Base-by-base conservation (phyloP, 2,888 invertebrate genomes). In the Diabrotica balteata region DNA sequence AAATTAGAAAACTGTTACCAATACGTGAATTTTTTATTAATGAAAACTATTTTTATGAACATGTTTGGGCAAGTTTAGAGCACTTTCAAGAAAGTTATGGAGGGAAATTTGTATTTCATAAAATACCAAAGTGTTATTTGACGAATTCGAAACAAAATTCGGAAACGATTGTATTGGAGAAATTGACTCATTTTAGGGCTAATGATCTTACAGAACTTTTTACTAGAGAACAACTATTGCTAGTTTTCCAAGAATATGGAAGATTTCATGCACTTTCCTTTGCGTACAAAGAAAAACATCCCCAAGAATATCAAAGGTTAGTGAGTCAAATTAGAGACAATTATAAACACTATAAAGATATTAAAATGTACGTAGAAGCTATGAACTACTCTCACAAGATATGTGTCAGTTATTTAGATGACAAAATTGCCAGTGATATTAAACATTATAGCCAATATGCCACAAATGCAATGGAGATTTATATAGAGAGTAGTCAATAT, bases 221-320 rank as follows among this genome's bases (percentile, higher is more conserved):
- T 32, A 42, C 11, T 22, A 50, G n/a, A 8, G 53, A 69, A 17
- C 66, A 66, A 10, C 9, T 66, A 7, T 44, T 57, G 0, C 44
- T 69, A 11, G 65, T 69, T 9, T 55, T 65, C 1, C 43, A 58
- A n/a, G 51, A 55, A 42, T 66, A 66, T 44, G 68, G 66, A 8
- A 55, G 46, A 43, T 66, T 66, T 17, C 66, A 69, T 43, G 68
- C 58, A 7, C 7, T 69, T 4, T 69, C 68, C 5, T 62, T 69
- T 22, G 68, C 68, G n/a, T 63, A 51, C 10, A 59, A 50, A 17
- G 42, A 52, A 8, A 49, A 54, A 42, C 11, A 59, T 17, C 63
- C 59, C 9, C 57, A 64, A 17, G 59, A 65, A 17, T 64, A 63
- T 42, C 7, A 10, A 43, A 9, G n/a, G 42, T 9, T 53, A 32